Evolutionary conservation across 2,888 invertebrate genomes (phyloP).

Genomic region (Anthoptus insignis): DNA sequence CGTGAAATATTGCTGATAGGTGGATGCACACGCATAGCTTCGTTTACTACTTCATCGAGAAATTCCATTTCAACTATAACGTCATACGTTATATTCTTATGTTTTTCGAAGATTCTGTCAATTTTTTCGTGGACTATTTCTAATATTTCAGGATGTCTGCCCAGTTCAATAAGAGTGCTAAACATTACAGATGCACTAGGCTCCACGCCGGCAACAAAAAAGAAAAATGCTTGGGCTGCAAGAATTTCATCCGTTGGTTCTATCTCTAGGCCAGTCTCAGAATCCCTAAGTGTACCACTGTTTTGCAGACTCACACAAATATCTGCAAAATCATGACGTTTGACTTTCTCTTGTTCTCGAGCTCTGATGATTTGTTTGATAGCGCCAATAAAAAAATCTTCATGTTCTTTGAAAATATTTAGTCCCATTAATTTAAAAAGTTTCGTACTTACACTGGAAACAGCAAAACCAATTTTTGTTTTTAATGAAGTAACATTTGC

Average conservation of each 20-base stretch:
- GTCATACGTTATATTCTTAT: conserved; percentile 60
- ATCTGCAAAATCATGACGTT: conserved; percentile 52
- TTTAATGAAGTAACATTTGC: conserved; percentile 39
- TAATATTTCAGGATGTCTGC: conserved; percentile 62
- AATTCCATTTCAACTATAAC: conserved; percentile 61
- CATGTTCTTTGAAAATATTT: conserved; percentile 38
- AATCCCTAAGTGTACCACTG: conserved; percentile 58
- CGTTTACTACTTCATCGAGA: conserved; percentile 63
- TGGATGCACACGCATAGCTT: conserved; percentile 64
- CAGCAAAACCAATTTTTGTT: conserved; percentile 52
- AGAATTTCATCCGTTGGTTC: conserved; percentile 67
- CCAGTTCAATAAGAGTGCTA: conserved; percentile 63
- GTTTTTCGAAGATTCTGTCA: conserved; percentile 54
- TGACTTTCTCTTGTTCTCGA: conserved; percentile 42
- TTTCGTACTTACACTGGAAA: conserved; percentile 44
- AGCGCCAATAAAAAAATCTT: conserved; percentile 49
- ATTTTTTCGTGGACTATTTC: conserved; percentile 67
- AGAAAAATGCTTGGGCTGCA: conserved; percentile 71
- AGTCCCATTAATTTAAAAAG: conserved; percentile 44
- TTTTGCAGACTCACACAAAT: conserved; percentile 48
- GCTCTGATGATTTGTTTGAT: conserved; percentile 47
- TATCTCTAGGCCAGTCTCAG: conserved; percentile 58
- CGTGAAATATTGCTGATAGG: conserved; percentile 62
- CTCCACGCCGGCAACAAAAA: conserved; percentile 73
- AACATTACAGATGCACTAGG: conserved; percentile 67